Evolutionary conservation across 2,113 vertebrate genomes (phyloP).

Genomic region (Rhadina sibilatrix): DNA sequence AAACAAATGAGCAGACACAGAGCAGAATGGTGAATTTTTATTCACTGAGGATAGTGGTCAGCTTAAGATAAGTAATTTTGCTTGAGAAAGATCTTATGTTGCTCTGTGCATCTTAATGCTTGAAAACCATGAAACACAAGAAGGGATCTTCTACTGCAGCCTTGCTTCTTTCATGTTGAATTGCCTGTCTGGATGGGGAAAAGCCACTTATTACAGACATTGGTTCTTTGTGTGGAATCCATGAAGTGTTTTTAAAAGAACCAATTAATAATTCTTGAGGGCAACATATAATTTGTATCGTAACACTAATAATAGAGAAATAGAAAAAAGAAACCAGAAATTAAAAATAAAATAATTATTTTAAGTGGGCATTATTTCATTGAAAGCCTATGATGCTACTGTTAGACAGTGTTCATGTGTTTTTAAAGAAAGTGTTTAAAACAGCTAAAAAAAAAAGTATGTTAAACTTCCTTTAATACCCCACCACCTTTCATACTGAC

Average conservation of each 20-base stretch:
- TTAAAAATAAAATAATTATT: not conserved
- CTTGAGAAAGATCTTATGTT: not conserved
- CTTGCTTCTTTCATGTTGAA: conserved; percentile 24
- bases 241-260: conserved; percentile 45
- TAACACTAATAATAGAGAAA: conserved; percentile 5
- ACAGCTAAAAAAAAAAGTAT: not conserved
- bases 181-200: not conserved
- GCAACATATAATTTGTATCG: not conserved
- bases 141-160: not conserved
- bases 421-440: not conserved
- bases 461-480: not conserved
- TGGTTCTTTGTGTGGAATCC: conserved; percentile 31
- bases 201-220: conserved; percentile 26
- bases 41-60: not conserved
- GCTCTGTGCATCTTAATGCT: conserved; percentile 17
- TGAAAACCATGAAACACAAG: conserved; percentile 29
- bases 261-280: conserved; percentile 42
- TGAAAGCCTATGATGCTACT: not conserved
- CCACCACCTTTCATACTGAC: not conserved
- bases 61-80: conserved; percentile 40
- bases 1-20: conserved; percentile 37
- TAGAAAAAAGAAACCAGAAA: not conserved
- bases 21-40: conserved; percentile 37
- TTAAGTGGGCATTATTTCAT: not conserved
- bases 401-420: not conserved